These are phyloP conservation scores for Anoura caudifer DNA, from an alignment of 2,113 vertebrate genomes.

Conservation along the genomic window DNA sequence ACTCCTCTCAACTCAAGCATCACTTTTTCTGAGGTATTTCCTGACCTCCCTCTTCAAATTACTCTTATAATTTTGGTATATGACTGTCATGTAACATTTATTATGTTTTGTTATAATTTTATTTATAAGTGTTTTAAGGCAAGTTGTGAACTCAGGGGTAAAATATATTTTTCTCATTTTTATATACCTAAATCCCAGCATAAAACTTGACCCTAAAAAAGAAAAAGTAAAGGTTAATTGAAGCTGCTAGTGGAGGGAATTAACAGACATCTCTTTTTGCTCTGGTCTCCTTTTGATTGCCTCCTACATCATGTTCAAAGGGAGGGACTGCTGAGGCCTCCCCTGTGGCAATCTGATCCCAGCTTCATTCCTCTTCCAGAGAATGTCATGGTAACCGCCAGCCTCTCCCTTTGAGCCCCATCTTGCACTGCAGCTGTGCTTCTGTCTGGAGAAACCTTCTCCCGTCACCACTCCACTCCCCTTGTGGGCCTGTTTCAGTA, in stretches of 20 bases:
- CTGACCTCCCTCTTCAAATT: not conserved
- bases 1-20: not conserved
- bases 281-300: constrained; percentile 49
- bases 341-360: constrained; percentile 60
- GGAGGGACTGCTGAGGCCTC: constrained; percentile 30
- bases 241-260: not conserved
- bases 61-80: not conserved
- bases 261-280: constrained; percentile 40
- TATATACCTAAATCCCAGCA: not conserved
- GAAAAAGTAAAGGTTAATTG: not conserved
- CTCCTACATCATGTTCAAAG: constrained; percentile 46
- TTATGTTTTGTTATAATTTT: not conserved
- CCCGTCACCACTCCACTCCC: not conserved
- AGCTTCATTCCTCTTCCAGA: constrained; percentile 43
- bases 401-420: constrained; percentile 38
- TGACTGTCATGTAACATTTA: not conserved
- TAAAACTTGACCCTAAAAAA: not conserved
- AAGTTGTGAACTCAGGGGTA: not conserved
- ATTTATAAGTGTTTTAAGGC: constrained; percentile 3
- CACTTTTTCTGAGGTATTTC: not conserved
- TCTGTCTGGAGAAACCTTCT: not conserved
- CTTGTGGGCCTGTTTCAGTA: not conserved
- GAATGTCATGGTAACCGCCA: constrained; percentile 69
- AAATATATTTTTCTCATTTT: constrained; percentile 20
- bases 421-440: constrained; percentile 33